Evolutionary conservation across 2,888 invertebrate species (phyloP).

Genomic region (Ceraclea dissimilis): DNA sequence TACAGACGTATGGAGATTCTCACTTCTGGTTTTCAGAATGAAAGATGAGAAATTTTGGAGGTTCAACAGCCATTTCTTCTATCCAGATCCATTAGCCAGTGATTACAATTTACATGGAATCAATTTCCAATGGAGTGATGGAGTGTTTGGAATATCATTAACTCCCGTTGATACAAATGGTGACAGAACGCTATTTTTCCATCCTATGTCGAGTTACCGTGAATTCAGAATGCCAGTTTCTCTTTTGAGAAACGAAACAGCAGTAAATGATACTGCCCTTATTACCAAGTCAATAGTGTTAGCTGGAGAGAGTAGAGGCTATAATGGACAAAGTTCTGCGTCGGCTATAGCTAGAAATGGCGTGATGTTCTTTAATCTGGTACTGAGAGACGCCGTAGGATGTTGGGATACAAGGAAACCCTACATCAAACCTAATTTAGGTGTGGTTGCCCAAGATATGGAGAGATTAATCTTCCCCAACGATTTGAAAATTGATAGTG

Average conservation of each 20-base stretch:
- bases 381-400: conserved; percentile 65
- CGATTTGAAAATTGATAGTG: conserved; percentile 69
- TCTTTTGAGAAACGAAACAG: conserved; percentile 53
- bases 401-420: conserved; percentile 74
- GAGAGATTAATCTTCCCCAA: conserved; percentile 71
- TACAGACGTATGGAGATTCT: conserved; percentile 64
- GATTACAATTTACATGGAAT: conserved; percentile 67
- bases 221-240: conserved; percentile 68
- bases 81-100: conserved; percentile 65
- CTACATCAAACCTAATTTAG: conserved; percentile 55
- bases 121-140: conserved; percentile 77
- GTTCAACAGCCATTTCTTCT: conserved; percentile 61
- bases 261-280: conserved; percentile 32
- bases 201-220: conserved; percentile 73
- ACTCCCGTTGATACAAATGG: conserved; percentile 46
- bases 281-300: conserved; percentile 32
- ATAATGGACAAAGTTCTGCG: conserved; percentile 63
- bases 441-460: conserved; percentile 53
- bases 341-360: conserved; percentile 63
- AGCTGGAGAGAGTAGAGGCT: conserved; percentile 49
- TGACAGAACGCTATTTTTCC: conserved; percentile 66
- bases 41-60: conserved; percentile 51
- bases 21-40: conserved; percentile 55
- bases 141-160: conserved; percentile 67
- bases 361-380: conserved; percentile 72